phyloP scores from a whole-genome alignment of 2,113 vertebrate genomes.

The Clupea harengus region DNA sequence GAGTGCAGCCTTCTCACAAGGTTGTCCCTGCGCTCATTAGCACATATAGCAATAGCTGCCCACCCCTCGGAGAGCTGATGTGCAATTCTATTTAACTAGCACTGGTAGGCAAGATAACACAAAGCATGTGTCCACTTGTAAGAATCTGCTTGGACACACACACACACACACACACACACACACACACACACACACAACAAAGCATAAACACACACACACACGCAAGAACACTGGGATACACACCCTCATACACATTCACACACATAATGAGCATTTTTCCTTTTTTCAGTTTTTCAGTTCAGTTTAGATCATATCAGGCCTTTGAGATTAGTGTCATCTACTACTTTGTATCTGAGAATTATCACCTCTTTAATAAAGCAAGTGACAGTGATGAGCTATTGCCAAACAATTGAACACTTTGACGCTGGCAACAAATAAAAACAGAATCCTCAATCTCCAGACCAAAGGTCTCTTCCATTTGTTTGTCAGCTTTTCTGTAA shows the following conservation, averaged over 20 bases:
- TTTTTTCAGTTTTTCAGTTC: neutral
- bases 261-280: neutral
- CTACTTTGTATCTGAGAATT: neutral
- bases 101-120: neutral
- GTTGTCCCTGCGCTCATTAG: neutral
- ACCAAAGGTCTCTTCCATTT: neutral
- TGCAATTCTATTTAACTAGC: neutral
- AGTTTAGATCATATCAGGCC: neutral
- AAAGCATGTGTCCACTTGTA: neutral
- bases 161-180: no score
- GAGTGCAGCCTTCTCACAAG: neutral
- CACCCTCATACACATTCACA: no score
- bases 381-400: neutral
- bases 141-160: no score
- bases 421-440: neutral
- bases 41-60: neutral
- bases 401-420: constrained; percentile 4
- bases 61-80: neutral
- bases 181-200: no score
- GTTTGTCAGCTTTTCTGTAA: neutral
- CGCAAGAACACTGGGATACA: no score
- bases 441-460: neutral
- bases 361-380: neutral
- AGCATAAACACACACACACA: no score
- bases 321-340: neutral